These are phyloP conservation scores for Acronicta psi DNA, from an alignment of 2,888 invertebrate genomes.

Conservation along the genomic window DNA sequence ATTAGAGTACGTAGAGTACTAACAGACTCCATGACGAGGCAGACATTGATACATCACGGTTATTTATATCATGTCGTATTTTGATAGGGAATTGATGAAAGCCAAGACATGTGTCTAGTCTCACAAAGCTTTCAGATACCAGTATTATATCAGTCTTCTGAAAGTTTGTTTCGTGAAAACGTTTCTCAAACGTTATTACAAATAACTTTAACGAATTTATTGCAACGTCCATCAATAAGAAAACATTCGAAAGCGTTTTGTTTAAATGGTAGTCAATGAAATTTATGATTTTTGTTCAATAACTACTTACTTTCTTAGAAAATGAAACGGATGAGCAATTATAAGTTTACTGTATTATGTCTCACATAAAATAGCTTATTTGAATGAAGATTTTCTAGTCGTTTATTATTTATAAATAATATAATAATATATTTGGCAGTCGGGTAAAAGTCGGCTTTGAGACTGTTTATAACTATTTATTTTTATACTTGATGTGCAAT, in stretches of 20 bases:
- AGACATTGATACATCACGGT: no score
- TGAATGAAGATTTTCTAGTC: constrained; percentile 4
- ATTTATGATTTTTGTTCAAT: constrained; percentile 23
- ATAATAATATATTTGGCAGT: no score
- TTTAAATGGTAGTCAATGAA: constrained; percentile 9
- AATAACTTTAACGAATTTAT: constrained; percentile 7
- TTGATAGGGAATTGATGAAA: no score
- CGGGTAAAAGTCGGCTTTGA: no score
- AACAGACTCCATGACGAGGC: no score
- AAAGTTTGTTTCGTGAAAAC: neutral
- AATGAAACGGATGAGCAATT: constrained; percentile 7
- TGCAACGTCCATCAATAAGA: constrained; percentile 6
- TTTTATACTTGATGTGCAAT: no score
- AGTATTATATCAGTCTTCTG: neutral
- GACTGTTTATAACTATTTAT: no score
- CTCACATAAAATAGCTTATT: neutral
- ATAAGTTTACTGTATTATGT: constrained; percentile 9
- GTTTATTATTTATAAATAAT: no score
- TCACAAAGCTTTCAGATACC: no score
- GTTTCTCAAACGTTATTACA: neutral
- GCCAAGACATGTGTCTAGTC: no score
- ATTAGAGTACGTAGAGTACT: no score
- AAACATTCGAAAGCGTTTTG: constrained; percentile 19
- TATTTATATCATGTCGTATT: no score
- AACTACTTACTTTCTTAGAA: constrained; percentile 13